Evolutionary conservation across 2,113 vertebrate genomes (phyloP).

Genomic region (Tragelaphus scriptus): DNA sequence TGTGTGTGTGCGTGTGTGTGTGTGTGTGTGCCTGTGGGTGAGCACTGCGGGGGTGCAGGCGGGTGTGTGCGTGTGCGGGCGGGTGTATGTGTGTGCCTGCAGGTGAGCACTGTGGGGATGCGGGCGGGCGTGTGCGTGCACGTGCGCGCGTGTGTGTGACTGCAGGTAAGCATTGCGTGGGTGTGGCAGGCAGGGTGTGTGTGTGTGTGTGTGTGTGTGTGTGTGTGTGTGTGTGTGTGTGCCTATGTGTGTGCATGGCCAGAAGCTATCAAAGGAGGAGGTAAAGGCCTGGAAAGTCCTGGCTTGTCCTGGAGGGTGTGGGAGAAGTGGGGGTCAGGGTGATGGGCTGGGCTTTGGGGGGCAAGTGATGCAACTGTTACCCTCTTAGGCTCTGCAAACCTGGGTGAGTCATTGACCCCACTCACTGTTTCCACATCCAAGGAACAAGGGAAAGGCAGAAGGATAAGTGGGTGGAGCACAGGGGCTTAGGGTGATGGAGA

Average conservation of each 20-base stretch:
- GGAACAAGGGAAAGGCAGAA: neutral
- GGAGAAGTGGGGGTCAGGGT: neutral
- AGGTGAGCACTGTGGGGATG: accelerated
- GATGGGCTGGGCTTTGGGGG: no score
- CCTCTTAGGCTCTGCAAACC: neutral
- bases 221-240: neutral
- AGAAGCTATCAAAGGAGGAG: neutral
- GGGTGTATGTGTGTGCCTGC: no score
- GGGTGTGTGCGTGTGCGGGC: no score
- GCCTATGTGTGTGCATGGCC: neutral
- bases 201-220: neutral
- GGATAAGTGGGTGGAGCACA: accelerated
- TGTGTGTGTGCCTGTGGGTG: accelerated
- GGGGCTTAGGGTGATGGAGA: neutral
- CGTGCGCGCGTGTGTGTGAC: accelerated
- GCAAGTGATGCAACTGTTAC: neutral
- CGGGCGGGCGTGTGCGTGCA: no score
- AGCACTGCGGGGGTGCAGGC: accelerated
- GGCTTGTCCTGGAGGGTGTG: no score
- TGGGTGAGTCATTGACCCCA: neutral
- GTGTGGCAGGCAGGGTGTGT: neutral
- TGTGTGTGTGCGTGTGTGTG: accelerated
- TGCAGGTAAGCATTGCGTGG: neutral
- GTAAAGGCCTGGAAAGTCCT: accelerated
- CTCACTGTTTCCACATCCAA: neutral